These are phyloP conservation scores for Thryonomys swinderianus DNA, from an alignment of 2,113 vertebrate species.

Conservation along the genomic window DNA sequence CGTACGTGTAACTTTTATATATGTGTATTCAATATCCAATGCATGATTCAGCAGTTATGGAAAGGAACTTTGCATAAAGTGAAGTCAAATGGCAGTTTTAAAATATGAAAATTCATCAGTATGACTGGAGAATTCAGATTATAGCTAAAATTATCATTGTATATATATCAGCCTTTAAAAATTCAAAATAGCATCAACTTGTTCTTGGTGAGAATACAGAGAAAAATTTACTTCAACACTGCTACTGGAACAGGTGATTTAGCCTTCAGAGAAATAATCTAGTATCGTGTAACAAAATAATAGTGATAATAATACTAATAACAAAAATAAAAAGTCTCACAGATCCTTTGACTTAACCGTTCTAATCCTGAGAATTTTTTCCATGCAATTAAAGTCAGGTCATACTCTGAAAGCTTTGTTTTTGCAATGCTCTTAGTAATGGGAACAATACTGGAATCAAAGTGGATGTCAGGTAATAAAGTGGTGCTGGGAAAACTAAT, in stretches of 20 bases:
- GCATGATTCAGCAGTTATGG: no score
- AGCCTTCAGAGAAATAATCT: not conserved
- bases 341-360: not conserved
- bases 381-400: slow-evolving; percentile 12
- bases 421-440: not conserved
- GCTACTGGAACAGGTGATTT: not conserved
- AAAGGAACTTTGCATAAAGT: no score
- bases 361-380: not conserved
- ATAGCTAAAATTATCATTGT: no score
- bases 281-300: not conserved
- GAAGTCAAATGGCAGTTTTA: no score
- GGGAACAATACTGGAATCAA: not conserved
- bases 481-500: not conserved
- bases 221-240: not conserved
- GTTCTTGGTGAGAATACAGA: not conserved
- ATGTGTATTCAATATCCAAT: no score
- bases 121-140: no score
- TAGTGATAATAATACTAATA: no score
- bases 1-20: no score
- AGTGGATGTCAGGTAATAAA: not conserved
- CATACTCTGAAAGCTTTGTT: not conserved
- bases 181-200: no score
- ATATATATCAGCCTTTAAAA: no score
- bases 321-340: not conserved
- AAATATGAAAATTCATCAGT: no score